Evolutionary conservation across 2,888 invertebrate species (phyloP), one percentile per base, ranked within the genome.

Genomic region (Tetheella fluctuosa): DNA sequence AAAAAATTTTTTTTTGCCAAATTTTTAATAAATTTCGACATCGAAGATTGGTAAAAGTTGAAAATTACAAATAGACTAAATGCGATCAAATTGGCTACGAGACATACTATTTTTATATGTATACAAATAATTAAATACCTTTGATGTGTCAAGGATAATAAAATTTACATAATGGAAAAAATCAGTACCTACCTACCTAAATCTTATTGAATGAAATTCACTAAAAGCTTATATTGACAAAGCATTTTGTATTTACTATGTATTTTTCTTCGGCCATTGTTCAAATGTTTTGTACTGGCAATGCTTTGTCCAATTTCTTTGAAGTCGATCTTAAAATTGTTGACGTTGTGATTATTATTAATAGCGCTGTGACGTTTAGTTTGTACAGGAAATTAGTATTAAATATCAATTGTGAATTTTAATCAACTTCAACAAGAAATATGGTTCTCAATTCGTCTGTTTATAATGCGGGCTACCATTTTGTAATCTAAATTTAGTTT

Each of bases 301-400:
- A 65, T 55, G 74, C 78, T 79, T 85, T 86, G 83, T 84, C 75
- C 74, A 62, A 65, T 72, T 80, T 76, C 76, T 81, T 83, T 82
- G 70, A 74, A 76, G 75, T 76, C 71, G 68, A 68, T 73, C 70
- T 71, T 74, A 70, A 73, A 77, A 77, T 79, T 74, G 70, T 73
- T 74, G 66, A 64, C 64, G 65, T 74, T 71, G 67, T 69, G 73
- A 79, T 81, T 77, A 74, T 73, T 74, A 63, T 66, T 69, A n/a
- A 53, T 53, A 54, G 7, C n/a, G 37, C 34, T 55, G 23, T 13
- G 23, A 55, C 55, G 37, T 55, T 34, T 55, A 34, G 55, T 23
- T 37, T 23, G 7, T 13, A 17, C 12, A 55, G 34, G 54, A 34
- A 20, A 20, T 34, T 34, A 20, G 34, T 23, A 15, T 54, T 17